phyloP scores from a whole-genome alignment of 2,797 vertebrate species.

The Xiphorhynchus erythropygius region DNA sequence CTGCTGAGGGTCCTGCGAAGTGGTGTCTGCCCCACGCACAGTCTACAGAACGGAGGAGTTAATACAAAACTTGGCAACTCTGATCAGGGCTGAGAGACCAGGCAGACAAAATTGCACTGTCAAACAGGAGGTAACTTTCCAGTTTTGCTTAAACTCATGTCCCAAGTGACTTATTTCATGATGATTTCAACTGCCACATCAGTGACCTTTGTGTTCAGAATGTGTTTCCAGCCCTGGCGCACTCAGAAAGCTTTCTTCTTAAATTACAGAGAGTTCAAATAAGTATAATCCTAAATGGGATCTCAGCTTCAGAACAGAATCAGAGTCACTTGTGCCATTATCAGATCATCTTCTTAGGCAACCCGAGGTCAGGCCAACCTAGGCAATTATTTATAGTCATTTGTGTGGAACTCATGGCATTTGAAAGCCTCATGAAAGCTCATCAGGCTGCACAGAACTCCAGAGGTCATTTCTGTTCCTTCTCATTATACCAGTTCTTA shows the following conservation, averaged over 20 bases:
- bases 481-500: background rate
- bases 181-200: conserved; percentile 60
- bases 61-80: background rate
- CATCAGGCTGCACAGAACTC: conserved; percentile 22
- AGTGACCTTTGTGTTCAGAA: conserved; percentile 52
- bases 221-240: conserved; percentile 23
- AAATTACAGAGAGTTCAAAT: conserved; percentile 60
- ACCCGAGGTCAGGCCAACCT: conserved; percentile 66
- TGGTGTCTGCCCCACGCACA: fast-evolving
- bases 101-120: conserved; percentile 11
- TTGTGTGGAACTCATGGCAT: conserved; percentile 59
- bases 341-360: conserved; percentile 66
- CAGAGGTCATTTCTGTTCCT: conserved; percentile 40
- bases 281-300: conserved; percentile 46
- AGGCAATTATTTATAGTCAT: conserved; percentile 65
- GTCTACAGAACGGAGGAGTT: background rate
- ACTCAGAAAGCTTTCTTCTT: conserved; percentile 58
- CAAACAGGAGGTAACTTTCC: conserved; percentile 29
- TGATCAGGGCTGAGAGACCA: background rate
- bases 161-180: conserved; percentile 44
- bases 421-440: background rate
- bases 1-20: background rate
- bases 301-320: conserved; percentile 55
- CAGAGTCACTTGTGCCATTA: conserved; percentile 52
- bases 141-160: conserved; percentile 18